Base-by-base conservation (phyloP, 2,797 vertebrate genomes). In the Rhinatrema bivittatum region DNA sequence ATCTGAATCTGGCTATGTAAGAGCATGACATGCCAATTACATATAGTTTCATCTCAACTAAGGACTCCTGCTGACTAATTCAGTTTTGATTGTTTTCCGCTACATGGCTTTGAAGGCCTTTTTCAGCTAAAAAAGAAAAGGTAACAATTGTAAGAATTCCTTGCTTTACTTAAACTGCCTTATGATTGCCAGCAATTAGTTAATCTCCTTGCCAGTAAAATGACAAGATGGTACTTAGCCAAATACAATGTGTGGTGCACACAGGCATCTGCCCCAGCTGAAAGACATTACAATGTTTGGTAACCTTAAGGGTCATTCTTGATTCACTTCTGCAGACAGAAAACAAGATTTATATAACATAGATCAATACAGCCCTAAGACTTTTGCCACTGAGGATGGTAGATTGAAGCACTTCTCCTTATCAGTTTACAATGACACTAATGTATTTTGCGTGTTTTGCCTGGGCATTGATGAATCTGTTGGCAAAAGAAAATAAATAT, bases 291-390 rank as follows among this genome's bases (percentile, higher is more conserved):
- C 90, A 87, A 89, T 93, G 93, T 97, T 95, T 94, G 91, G 93
- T 97, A 93, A 95, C 91, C 92, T 88, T 63, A 21, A 65, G 76
- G 93, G 92, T 97, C 91, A 91, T 78, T 69, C 74, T 87, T 91
- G 91, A 97, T 92, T 94, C 91, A 93, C 90, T 89, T 81, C 85
- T 70, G 74, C 76, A 85, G 88, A 91, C 87, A 88, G 90, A 94
- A 94, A 95, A 96, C 89, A 91, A 91, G 91, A 94, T 93, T 93
- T 90, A 94, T 93, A 90, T 89, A 87, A 90, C 88, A 84, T 78
- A 82, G 90, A 98, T 98, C 93, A 89, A 94, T 95, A 94, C 81
- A 72, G 84, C 86, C 85, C 86, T 82, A 85, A 85, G 88, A 91
- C 86, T 88, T 91, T 87, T 74, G 55, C 84, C 78, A 87, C 84